Evolutionary conservation across 2,888 invertebrate genomes (phyloP).

Genomic region (Macroteleia sp.): DNA sequence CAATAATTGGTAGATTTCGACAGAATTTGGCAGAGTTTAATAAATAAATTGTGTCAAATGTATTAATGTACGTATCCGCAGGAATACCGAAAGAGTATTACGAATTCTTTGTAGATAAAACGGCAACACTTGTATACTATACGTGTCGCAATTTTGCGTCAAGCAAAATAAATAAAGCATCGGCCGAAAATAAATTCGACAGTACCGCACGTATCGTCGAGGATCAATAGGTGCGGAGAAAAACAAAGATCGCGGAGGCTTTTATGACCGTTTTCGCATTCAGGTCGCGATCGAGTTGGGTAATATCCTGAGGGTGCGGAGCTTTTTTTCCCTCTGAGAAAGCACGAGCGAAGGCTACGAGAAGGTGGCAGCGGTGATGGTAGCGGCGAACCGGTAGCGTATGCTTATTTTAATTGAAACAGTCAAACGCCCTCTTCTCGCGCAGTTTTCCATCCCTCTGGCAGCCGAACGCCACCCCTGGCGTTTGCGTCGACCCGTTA

Average conservation of each 20-base stretch:
- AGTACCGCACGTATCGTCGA: slow-evolving; percentile 61
- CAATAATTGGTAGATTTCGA: too few relatives aligned
- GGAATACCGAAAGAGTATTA: too few relatives aligned
- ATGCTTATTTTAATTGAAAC: slow-evolving; percentile 83
- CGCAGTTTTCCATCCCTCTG: slow-evolving; percentile 66
- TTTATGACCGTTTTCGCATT: slow-evolving; percentile 80
- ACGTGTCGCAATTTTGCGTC: slow-evolving; percentile 44
- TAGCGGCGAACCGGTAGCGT: slow-evolving; percentile 72
- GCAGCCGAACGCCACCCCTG: slow-evolving; percentile 58
- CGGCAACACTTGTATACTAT: slow-evolving; percentile 37
- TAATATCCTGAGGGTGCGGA: slow-evolving; percentile 78
- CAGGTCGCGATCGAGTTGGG: slow-evolving; percentile 77
- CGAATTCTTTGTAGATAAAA: slow-evolving; percentile 42
- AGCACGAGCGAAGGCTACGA: slow-evolving; percentile 31
- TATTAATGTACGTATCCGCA: too few relatives aligned
- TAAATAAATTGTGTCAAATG: too few relatives aligned
- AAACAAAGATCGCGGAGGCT: slow-evolving; percentile 74
- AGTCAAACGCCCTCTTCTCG: slow-evolving; percentile 65
- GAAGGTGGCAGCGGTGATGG: slow-evolving; percentile 59
- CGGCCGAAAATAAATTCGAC: slow-evolving; percentile 55
- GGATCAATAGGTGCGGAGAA: slow-evolving; percentile 71
- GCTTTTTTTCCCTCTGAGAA: slow-evolving; percentile 64
- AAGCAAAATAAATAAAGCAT: slow-evolving; percentile 54
- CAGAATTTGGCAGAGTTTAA: too few relatives aligned
- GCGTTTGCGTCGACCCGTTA: slow-evolving; percentile 68